Percentiles rank a stretch among this genome's conserved stretches.
These are phyloP conservation scores for Melanerpes formicivorus DNA, from an alignment of 2,113 vertebrate species.

Conservation along the genomic window DNA sequence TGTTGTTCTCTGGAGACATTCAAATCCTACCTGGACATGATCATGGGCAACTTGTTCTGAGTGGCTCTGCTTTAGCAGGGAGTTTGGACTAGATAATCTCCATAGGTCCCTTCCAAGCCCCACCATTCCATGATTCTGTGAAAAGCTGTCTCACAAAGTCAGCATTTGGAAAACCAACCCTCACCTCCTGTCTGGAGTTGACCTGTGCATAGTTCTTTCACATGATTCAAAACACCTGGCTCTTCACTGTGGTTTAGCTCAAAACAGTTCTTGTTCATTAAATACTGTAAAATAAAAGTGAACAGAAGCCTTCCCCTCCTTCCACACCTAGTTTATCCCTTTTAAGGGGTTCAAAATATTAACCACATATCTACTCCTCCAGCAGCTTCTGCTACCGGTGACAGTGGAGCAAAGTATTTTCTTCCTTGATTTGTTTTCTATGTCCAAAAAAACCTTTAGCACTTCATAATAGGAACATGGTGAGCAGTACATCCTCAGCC, in stretches of 20 bases:
- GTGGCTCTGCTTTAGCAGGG: no score
- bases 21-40: no score
- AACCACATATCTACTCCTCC: background rate
- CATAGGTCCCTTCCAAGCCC: no score
- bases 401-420: background rate
- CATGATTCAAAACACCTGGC: no score
- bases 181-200: no score
- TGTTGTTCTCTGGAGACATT: no score
- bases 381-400: background rate
- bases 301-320: background rate
- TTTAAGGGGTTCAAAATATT: background rate
- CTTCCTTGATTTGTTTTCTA: background rate
- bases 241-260: background rate
- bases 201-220: no score
- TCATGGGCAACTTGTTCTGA: no score
- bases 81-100: no score
- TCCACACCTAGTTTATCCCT: background rate
- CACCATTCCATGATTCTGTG: no score
- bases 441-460: background rate
- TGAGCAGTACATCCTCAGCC: background rate
- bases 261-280: background rate
- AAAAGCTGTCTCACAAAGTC: no score
- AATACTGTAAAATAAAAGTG: background rate
- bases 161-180: no score
- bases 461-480: rapidly evolving